Evolutionary conservation across 2,113 vertebrate species (phyloP).

Genomic region (Colistium nudipinnis): DNA sequence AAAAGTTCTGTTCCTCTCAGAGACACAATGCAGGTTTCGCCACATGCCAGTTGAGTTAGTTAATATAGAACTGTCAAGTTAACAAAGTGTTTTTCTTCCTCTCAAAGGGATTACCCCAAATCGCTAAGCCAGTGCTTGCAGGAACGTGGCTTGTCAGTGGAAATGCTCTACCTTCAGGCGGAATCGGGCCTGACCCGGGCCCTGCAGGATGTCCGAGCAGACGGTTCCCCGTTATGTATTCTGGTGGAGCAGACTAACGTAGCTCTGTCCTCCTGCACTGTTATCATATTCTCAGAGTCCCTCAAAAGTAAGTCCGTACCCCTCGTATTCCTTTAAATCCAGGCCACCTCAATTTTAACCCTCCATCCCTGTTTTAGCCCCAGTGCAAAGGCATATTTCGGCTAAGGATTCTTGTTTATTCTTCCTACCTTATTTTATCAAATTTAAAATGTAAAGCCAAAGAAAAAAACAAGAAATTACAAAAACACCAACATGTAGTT

Average conservation of each 20-base stretch:
- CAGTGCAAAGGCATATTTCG: not conserved
- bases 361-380: slow-evolving; percentile 17
- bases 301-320: slow-evolving; percentile 86
- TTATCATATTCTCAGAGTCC: slow-evolving; percentile 86
- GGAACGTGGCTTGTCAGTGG: slow-evolving; percentile 83
- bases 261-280: slow-evolving; percentile 82
- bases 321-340: slow-evolving; percentile 57
- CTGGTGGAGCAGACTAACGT: slow-evolving; percentile 84
- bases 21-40: slow-evolving; percentile 30
- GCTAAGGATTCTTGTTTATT: not conserved
- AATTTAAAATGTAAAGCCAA: not conserved
- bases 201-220: slow-evolving; percentile 85
- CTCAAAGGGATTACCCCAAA: slow-evolving; percentile 86
- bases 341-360: slow-evolving; percentile 23
- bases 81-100: slow-evolving; percentile 83
- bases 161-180: slow-evolving; percentile 83
- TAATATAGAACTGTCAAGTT: slow-evolving; percentile 65
- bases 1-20: slow-evolving; percentile 18
- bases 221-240: slow-evolving; percentile 85
- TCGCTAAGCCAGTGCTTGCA: slow-evolving; percentile 82
- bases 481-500: not conserved
- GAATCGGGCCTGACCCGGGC: slow-evolving; percentile 79
- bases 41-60: slow-evolving; percentile 24
- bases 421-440: not conserved
- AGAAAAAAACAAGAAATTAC: slow-evolving; percentile 3